phyloP scores from a whole-genome alignment of 1,140 invertebrate species.

The Chrysomallon squamiferum region DNA sequence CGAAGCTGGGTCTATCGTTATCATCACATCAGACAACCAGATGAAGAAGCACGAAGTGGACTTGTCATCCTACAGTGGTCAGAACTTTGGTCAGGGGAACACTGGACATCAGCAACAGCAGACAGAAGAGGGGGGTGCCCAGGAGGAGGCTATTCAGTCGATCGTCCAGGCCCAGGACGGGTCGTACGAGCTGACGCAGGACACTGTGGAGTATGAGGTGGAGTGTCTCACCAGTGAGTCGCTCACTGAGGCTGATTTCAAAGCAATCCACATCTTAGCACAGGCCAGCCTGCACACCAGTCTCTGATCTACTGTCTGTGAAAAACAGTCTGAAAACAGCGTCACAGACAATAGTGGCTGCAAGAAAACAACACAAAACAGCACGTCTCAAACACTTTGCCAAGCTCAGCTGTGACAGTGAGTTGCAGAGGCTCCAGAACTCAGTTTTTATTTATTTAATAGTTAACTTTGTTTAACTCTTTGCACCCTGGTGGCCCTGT shows the following conservation, averaged over 20 bases:
- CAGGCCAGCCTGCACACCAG: slow-evolving; percentile 24
- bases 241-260: slow-evolving; percentile 26
- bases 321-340: too few relatives aligned
- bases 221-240: slow-evolving; percentile 29
- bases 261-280: slow-evolving; percentile 29
- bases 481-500: too few relatives aligned
- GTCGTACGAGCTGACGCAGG: slow-evolving; percentile 14
- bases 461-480: too few relatives aligned
- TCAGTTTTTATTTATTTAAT: too few relatives aligned
- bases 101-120: neutral
- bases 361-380: too few relatives aligned
- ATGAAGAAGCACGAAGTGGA: slow-evolving; percentile 9
- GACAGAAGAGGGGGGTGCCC: slow-evolving; percentile 5
- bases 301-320: too few relatives aligned
- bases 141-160: slow-evolving; percentile 3
- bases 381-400: too few relatives aligned
- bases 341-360: too few relatives aligned
- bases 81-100: slow-evolving; percentile 2
- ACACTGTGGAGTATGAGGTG: slow-evolving; percentile 30
- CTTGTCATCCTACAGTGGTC: neutral
- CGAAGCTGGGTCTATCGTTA: neutral
- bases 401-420: too few relatives aligned
- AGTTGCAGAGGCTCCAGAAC: too few relatives aligned
- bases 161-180: slow-evolving; percentile 11
- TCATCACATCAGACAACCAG: neutral